Conservation (phyloP, 2,797 vertebrate genomes). For the Gouania willdenowi region DNA sequence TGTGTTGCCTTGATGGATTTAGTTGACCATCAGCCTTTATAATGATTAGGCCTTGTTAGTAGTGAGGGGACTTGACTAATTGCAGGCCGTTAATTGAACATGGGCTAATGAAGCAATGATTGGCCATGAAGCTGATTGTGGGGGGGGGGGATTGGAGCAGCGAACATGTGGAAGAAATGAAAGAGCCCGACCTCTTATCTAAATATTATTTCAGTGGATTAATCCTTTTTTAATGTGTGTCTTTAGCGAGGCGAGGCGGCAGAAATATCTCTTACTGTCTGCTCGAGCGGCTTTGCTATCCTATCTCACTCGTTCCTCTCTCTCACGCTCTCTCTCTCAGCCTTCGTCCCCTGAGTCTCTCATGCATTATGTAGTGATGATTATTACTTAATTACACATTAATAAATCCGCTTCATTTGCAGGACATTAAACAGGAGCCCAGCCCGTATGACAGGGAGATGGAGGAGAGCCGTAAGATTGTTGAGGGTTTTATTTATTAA, state of each 20-base stretch:
- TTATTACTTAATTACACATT: slow-evolving; percentile 88
- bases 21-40: slow-evolving; percentile 39
- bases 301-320: slow-evolving; percentile 51
- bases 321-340: slow-evolving; percentile 39
- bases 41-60: slow-evolving; percentile 55
- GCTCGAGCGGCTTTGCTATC: slow-evolving; percentile 47
- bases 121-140: slow-evolving; percentile 49
- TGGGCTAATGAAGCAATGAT: slow-evolving; percentile 45
- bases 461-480: slow-evolving; percentile 40
- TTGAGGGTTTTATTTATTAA: too few species aligned
- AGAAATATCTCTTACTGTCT: slow-evolving; percentile 60
- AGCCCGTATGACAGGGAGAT: slow-evolving; percentile 71
- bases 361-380: slow-evolving; percentile 84
- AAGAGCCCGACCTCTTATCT: slow-evolving; percentile 68
- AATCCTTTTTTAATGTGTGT: slow-evolving; percentile 81
- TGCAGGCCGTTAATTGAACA: slow-evolving; percentile 66
- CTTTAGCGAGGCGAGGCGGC: slow-evolving; percentile 68
- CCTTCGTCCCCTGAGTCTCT: slow-evolving; percentile 75
- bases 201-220: slow-evolving; percentile 82
- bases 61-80: slow-evolving; percentile 52
- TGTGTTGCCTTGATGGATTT: slow-evolving; percentile 32
- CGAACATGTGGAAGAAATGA: slow-evolving; percentile 40
- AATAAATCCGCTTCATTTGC: slow-evolving; percentile 85
- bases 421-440: slow-evolving; percentile 82
- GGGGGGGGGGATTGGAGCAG: slow-evolving; percentile 21